Percentiles rank a stretch among this genome's conserved stretches.
These are phyloP conservation scores for Clostera curtula DNA, from an alignment of 2,888 invertebrate genomes.

Conservation along the genomic window DNA sequence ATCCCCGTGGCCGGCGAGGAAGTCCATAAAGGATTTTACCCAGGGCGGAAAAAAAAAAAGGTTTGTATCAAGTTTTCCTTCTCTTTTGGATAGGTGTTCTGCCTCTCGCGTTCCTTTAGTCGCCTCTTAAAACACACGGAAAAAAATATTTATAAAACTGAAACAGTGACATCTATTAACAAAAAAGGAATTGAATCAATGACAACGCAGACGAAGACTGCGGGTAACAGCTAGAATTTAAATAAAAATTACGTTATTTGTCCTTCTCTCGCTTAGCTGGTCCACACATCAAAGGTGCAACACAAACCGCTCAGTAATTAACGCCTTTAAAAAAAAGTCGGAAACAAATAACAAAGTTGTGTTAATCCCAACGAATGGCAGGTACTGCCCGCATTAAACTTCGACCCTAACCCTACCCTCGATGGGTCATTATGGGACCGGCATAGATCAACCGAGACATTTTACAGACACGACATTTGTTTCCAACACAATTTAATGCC, in stretches of 20 bases:
- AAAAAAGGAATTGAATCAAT: too few species aligned
- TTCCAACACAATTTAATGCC: not conserved
- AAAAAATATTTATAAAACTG: too few species aligned
- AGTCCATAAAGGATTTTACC: too few species aligned
- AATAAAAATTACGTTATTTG: not conserved
- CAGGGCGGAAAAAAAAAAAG: too few species aligned
- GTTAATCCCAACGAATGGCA: slow-evolving; percentile 47
- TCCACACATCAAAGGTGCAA: slow-evolving; percentile 20
- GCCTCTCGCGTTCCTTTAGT: too few species aligned
- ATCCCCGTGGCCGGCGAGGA: too few species aligned
- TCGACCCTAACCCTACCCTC: slow-evolving; percentile 43
- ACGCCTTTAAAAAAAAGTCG: slow-evolving; percentile 46
- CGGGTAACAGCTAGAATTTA: too few species aligned
- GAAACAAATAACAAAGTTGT: slow-evolving; percentile 44
- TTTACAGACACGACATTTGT: slow-evolving; percentile 4
- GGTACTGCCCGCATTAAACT: slow-evolving; percentile 65
- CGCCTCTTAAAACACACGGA: too few species aligned
- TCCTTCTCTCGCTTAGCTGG: not conserved
- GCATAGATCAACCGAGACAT: slow-evolving; percentile 12
- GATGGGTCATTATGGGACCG: slow-evolving; percentile 39
- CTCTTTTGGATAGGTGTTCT: too few species aligned
- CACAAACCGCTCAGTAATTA: slow-evolving; percentile 39
- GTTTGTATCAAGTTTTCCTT: too few species aligned
- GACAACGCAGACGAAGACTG: too few species aligned
- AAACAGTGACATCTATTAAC: too few species aligned